Base-by-base conservation (phyloP, 2,113 vertebrate species). In the Arothron firmamentum region DNA sequence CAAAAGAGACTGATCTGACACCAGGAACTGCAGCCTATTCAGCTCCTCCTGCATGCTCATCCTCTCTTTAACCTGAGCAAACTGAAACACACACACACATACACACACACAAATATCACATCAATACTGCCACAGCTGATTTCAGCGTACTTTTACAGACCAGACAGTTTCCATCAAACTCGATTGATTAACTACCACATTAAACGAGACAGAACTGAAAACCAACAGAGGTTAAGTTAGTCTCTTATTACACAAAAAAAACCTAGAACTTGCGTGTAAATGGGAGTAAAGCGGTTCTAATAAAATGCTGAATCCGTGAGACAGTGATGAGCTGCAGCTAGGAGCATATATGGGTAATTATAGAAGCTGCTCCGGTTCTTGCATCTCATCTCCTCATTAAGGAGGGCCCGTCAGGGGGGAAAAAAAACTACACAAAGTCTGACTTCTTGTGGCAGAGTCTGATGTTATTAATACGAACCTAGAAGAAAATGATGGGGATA, bases 1-100 rank as follows among this genome's bases (percentile, higher is more conserved):
- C 56, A 91, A 85, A 70, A 96, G 80, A 0, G 92, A 93, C 86
- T 94, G 91, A 73, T 96, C 94, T 0, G 94, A 96, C 45, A 93
- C 85, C 23, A 96, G 88, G 88, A 92, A 96, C 31, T 90, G 83
- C 56, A 96, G 90, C 52, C 73, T 81, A 25, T 94, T 93, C 79
- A 94, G 74, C 79, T 96, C 94, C 38, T 92, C 92, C 87, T 93
- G 87, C 3, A 94, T 84, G 47, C 64, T 81, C 86, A 91, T 89
- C 54, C 90, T 87, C 75, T 93, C 91, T 60, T 75, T 82, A 49
- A 94, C 87, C 48, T 87, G 90, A 14, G 85, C 64, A 82, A 92
- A 95, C 94, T 95, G 65, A 43, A 16, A 66, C 18, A 72, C 25
- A 59, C 62, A 64, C 52, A 58, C 56, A n/a, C n/a, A n/a, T n/a